phyloP scores from a whole-genome alignment of 2,888 invertebrate species.

The Tetragonisca angustula region DNA sequence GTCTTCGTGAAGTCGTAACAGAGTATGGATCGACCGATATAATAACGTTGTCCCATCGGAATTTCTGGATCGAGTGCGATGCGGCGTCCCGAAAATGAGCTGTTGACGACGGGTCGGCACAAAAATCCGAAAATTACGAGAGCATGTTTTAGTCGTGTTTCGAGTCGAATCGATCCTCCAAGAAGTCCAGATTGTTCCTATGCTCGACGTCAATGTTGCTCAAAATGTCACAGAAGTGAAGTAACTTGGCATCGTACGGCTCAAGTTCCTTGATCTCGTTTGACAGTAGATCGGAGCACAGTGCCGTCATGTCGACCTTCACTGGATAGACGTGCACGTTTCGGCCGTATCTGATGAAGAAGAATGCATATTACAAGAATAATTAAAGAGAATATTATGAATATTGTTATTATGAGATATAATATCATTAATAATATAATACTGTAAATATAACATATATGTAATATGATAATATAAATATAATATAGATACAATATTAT shows the following conservation, averaged over 20 bases:
- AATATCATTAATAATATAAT: too few species aligned
- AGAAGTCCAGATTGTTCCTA: conserved; percentile 55
- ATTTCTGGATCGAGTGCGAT: conserved; percentile 34
- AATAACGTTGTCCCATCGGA: conserved; percentile 42
- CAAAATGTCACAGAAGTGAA: conserved; percentile 70
- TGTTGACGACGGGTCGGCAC: conserved; percentile 11
- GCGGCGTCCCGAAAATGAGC: conserved; percentile 18
- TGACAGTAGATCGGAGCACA: conserved; percentile 67
- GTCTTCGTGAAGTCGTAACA: background rate
- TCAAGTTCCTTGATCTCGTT: conserved; percentile 56
- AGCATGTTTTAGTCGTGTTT: conserved; percentile 59
- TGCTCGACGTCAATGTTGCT: conserved; percentile 62
- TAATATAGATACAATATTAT: too few species aligned
- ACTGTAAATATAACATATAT: too few species aligned
- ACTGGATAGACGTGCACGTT: conserved; percentile 58
- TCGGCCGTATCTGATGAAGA: conserved; percentile 66
- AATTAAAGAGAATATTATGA: background rate
- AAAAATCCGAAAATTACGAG: conserved; percentile 4
- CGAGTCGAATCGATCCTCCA: conserved; percentile 55
- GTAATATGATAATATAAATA: too few species aligned
- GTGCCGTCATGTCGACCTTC: conserved; percentile 64
- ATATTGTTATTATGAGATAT: background rate
- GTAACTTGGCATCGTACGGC: conserved; percentile 64
- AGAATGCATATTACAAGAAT: background rate
- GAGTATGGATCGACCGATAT: conserved; percentile 22